These are phyloP conservation scores for Aphis craccivora DNA, from an alignment of 1,140 invertebrate genomes.

Conservation along the genomic window DNA sequence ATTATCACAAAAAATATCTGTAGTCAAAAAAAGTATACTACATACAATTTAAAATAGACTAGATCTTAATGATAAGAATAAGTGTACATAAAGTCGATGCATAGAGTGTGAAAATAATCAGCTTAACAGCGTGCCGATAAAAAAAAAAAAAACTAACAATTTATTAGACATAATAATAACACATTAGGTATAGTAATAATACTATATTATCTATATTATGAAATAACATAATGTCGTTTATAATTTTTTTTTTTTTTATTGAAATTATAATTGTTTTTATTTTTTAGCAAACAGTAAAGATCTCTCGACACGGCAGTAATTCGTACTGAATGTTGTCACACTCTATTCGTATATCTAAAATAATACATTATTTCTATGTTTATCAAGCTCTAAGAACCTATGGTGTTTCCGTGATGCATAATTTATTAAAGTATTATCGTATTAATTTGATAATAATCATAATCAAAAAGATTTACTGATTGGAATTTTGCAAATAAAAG, in stretches of 20 bases:
- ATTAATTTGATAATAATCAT: neutral
- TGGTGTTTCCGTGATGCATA: conserved; percentile 40
- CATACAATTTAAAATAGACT: conserved; percentile 28
- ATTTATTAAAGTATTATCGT: neutral
- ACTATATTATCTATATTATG: neutral
- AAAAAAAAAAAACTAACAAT: neutral
- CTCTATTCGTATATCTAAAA: conserved; percentile 22
- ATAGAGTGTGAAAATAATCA: neutral
- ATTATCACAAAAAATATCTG: conserved; percentile 31
- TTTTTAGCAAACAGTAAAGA: neutral
- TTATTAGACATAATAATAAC: neutral
- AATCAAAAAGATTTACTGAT: neutral
- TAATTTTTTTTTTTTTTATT: neutral
- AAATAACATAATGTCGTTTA: neutral
- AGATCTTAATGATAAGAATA: conserved; percentile 28
- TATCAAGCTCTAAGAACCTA: conserved; percentile 28
- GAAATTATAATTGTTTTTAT: neutral
- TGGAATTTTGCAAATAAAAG: neutral
- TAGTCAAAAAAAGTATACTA: conserved; percentile 21
- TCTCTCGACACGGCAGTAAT: neutral
- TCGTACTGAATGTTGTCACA: conserved; percentile 18
- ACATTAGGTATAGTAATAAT: neutral
- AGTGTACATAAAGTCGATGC: neutral
- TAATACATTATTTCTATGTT: neutral
- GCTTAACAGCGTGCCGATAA: conserved; percentile 5